Percentiles rank a stretch among this genome's conserved stretches.
Evolutionary conservation across 2,113 vertebrate species (phyloP).

Genomic region (Equus przewalskii): DNA sequence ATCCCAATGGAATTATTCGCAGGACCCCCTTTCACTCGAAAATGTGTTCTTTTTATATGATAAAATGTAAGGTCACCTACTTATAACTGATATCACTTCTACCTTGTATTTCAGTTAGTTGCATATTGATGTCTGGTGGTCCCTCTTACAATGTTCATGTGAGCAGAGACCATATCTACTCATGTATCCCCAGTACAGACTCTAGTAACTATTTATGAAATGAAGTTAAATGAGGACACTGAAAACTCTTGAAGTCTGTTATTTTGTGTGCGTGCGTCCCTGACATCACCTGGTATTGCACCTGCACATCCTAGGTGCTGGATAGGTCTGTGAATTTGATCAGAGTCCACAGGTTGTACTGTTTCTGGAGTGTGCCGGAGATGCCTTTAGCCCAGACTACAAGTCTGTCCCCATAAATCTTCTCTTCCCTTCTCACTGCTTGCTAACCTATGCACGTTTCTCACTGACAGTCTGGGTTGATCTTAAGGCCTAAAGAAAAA

Average conservation of each 20-base stretch:
- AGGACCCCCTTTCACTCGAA: background rate
- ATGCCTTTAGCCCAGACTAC: background rate
- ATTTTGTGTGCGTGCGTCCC: background rate
- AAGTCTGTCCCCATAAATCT: background rate
- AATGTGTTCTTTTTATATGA: background rate
- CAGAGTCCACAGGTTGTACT: background rate
- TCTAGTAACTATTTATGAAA: slow-evolving; percentile 40
- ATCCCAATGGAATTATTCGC: background rate
- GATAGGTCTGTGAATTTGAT: background rate
- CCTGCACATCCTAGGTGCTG: background rate
- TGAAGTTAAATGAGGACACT: background rate
- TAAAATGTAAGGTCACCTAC: background rate
- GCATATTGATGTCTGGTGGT: background rate
- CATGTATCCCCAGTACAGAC: background rate
- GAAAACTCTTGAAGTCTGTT: background rate
- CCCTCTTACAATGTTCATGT: background rate
- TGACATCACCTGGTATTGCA: background rate
- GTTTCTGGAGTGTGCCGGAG: background rate
- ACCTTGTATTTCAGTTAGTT: background rate
- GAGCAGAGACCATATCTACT: background rate
- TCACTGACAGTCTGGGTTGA: background rate
- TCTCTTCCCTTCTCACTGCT: background rate
- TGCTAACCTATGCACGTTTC: background rate
- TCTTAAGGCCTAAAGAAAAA: background rate
- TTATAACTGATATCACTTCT: slow-evolving; percentile 1